Conservation (phyloP, 2,113 vertebrate genomes). For the Dasypus novemcinctus region DNA sequence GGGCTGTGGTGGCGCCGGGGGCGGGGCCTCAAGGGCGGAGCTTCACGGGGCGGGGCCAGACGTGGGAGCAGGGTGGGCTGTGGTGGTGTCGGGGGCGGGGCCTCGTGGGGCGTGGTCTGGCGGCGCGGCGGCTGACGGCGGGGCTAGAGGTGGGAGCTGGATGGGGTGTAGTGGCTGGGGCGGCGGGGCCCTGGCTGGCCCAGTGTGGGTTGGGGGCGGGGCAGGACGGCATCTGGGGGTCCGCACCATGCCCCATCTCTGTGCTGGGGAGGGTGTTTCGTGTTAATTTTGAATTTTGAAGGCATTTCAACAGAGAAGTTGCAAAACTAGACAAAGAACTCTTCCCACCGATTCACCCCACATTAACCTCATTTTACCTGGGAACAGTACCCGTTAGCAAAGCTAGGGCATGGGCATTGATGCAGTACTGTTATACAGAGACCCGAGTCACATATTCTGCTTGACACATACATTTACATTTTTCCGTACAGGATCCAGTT, state of each 20-base stretch:
- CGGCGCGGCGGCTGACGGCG: too few relatives aligned
- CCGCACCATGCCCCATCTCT: accelerated
- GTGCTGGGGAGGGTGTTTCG: too few relatives aligned
- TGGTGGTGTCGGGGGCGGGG: too few relatives aligned
- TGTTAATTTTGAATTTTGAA: background rate
- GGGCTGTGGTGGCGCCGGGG: too few relatives aligned
- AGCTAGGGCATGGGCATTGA: background rate
- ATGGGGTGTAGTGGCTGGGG: too few relatives aligned
- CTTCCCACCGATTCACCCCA: background rate
- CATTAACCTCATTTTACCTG: background rate
- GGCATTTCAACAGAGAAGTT: background rate
- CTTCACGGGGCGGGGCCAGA: background rate
- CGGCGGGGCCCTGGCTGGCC: too few relatives aligned
- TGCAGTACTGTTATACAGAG: background rate
- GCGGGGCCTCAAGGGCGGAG: background rate
- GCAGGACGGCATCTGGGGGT: background rate
- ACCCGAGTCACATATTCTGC: background rate
- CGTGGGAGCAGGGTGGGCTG: too few relatives aligned
- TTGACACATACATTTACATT: background rate
- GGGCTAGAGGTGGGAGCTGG: too few relatives aligned
- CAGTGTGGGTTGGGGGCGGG: too few relatives aligned
- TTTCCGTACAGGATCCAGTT: background rate
- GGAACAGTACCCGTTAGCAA: background rate
- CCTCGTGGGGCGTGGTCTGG: too few relatives aligned
- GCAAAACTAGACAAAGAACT: background rate